Evolutionary conservation across 2,797 vertebrate genomes (phyloP), one percentile per base, ranked within the genome.

Genomic region (Neopelma chrysocephalum): DNA sequence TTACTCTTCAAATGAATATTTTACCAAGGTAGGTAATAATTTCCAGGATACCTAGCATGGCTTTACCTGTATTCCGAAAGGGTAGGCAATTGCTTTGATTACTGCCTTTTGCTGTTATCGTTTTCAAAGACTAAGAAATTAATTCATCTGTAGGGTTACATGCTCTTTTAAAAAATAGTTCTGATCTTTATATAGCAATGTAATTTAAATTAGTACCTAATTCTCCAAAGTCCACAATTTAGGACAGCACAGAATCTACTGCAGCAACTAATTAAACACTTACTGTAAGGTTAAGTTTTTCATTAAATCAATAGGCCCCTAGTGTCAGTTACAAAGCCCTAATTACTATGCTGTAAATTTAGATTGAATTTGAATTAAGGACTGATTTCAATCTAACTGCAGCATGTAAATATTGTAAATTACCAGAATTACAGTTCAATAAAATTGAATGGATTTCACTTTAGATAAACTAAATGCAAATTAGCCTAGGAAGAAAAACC

Each of bases 341-440:
- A 98, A 98, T 98, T 98, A 98, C 98, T 98, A 98, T 97, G 97
- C 97, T 98, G 98, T 98, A 98, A 98, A 98, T 98, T 98, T 98
- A 98, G 98, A 98, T 98, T 98, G 98, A 98, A 98, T 98, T 98
- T 98, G 98, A 98, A 98, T 98, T 98, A 98, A 98, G 97, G 97
- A 98, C 97, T 98, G 97, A 98, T 98, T 98, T 98, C 97, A 98
- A 98, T 98, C 98, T 98, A 97, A 97, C 97, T 93, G 62, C 97
- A 97, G 97, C 97, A 98, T 98, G 98, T 98, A 98, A 98, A 98
- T 98, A 98, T 98, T 98, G 97, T 97, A 98, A 98, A 98, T 98
- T 97, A 97, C 97, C 95, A 97, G 97, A 98, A 98, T 98, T 98
- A 98, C 97, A 98, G 97, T 98, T 98, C 97, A 98, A 98, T 98